Evolutionary conservation across 2,797 vertebrate species (phyloP).

Genomic region (Phrynocephalus vlangalii): DNA sequence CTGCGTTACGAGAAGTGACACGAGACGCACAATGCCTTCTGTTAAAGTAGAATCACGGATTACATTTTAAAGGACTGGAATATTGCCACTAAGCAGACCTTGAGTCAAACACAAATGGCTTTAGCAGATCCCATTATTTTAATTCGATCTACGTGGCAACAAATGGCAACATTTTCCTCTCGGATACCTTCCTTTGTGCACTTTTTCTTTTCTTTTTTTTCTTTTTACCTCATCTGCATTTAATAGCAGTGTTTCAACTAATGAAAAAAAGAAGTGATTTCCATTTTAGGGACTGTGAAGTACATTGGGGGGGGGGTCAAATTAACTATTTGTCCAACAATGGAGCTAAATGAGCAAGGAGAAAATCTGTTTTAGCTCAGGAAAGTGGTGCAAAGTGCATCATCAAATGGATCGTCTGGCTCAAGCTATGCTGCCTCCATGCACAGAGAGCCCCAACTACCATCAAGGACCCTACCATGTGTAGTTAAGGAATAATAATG

Average conservation of each 20-base stretch:
- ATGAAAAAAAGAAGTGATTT: constrained; percentile 33
- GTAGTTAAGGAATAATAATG: constrained; percentile 62
- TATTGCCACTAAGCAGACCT: constrained; percentile 42
- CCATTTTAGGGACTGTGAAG: constrained; percentile 52
- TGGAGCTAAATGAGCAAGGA: constrained; percentile 44
- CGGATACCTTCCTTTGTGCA: not conserved
- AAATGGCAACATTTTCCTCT: constrained; percentile 54
- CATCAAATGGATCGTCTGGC: constrained; percentile 47
- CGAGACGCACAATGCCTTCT: constrained; percentile 18
- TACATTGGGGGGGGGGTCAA: constrained; percentile 12
- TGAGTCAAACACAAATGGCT: constrained; percentile 56
- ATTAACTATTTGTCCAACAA: constrained; percentile 49
- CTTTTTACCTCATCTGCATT: constrained; percentile 48
- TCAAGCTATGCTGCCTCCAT: constrained; percentile 29
- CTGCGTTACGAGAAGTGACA: constrained; percentile 45
- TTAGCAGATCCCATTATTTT: constrained; percentile 50
- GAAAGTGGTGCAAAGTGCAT: constrained; percentile 57
- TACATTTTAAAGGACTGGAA: constrained; percentile 51
- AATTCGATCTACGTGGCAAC: constrained; percentile 49
- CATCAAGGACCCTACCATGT: constrained; percentile 60
- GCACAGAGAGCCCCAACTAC: constrained; percentile 41
- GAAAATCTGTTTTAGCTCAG: constrained; percentile 56
- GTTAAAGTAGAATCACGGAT: constrained; percentile 44
- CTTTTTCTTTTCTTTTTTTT: not conserved
- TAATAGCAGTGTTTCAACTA: constrained; percentile 28